Evolutionary conservation across 2,113 vertebrate genomes (phyloP).

Genomic region (Callipepla squamata): DNA sequence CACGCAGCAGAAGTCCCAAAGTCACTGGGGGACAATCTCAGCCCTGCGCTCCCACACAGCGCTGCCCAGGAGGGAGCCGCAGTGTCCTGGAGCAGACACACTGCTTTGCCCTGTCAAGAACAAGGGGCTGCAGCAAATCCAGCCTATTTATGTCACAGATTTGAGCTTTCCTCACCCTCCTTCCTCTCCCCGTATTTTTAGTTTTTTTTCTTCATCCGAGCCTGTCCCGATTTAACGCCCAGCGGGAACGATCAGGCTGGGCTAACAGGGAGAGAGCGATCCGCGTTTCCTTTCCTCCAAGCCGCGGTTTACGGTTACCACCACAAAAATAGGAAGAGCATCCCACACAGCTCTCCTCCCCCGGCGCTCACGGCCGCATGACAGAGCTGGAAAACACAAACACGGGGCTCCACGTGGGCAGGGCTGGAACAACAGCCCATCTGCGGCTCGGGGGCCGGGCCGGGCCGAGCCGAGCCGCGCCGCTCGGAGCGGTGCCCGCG

Average conservation of each 20-base stretch:
- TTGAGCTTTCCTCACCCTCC: neutral
- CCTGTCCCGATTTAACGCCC: neutral
- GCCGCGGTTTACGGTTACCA: neutral
- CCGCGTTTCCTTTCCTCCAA: neutral
- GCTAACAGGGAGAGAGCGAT: neutral
- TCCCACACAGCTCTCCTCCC: neutral
- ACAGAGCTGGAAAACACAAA: neutral
- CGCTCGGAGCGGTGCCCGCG: neutral
- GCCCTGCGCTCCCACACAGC: neutral
- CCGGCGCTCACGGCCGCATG: neutral
- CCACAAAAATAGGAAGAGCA: neutral
- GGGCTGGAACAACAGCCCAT: neutral
- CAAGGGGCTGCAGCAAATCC: neutral
- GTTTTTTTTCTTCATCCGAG: neutral
- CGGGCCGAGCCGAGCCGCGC: neutral
- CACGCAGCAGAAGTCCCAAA: neutral
- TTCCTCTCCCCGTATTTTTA: neutral
- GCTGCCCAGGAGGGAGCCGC: neutral
- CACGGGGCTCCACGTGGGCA: slow-evolving; percentile 42
- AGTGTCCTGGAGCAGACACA: neutral
- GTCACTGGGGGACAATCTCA: neutral
- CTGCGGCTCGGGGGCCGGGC: neutral
- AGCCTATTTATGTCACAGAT: neutral
- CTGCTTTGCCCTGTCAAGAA: neutral
- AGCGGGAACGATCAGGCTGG: neutral